phyloP scores from a whole-genome alignment of 2,113 vertebrate species.

The Corydoras sp. region DNA sequence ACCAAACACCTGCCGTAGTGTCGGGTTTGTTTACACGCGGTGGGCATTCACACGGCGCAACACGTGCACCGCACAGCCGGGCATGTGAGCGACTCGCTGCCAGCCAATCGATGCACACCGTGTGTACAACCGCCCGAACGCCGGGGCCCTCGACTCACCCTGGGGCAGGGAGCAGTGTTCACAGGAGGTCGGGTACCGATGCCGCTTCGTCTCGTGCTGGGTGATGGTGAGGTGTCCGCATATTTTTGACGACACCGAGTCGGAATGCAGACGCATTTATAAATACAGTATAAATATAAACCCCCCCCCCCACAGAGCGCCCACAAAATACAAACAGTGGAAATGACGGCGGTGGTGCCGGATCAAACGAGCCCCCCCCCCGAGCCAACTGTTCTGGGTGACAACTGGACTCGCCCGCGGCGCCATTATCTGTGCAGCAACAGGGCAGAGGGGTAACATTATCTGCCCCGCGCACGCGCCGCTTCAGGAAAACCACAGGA shows the following conservation, averaged over 20 bases:
- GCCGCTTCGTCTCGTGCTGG: no score
- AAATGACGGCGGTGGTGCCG: constrained; percentile 55
- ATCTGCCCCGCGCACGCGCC: constrained; percentile 30
- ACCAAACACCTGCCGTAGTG: not conserved
- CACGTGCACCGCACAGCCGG: no score
- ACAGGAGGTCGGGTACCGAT: no score
- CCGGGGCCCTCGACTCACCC: no score
- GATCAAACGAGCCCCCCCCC: constrained; percentile 46
- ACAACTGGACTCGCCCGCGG: constrained; percentile 52
- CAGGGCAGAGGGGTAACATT: constrained; percentile 5
- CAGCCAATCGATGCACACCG: not conserved
- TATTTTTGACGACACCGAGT: no score
- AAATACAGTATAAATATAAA: no score
- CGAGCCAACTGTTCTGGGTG: constrained; percentile 49
- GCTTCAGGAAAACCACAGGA: constrained; percentile 31
- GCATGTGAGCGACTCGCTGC: not conserved
- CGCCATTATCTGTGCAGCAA: constrained; percentile 23
- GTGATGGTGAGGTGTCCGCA: no score
- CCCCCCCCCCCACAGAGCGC: constrained; percentile 47
- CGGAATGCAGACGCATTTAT: no score
- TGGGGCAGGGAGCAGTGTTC: no score
- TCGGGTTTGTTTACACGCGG: constrained; percentile 15
- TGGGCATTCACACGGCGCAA: not conserved
- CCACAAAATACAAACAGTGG: constrained; percentile 50
- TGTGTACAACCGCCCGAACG: not conserved